Base-by-base conservation (phyloP, 1,140 invertebrate species). In the Atta texana region DNA sequence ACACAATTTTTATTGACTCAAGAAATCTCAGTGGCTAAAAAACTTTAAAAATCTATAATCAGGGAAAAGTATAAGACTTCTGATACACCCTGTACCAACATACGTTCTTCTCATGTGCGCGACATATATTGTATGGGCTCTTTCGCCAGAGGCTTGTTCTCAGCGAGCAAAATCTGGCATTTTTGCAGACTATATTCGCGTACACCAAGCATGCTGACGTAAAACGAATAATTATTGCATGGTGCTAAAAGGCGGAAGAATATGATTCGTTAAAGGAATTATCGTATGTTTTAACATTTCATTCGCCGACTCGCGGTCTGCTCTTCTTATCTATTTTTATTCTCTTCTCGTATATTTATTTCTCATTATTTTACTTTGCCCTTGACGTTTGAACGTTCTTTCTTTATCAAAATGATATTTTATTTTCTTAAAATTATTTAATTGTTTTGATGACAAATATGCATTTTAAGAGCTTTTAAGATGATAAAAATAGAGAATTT, bases 221-320 rank as follows among this genome's bases (percentile, higher is more conserved):
- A 75, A 84, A 84, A 75, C 55, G 80, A 61, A 84, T 84, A 84
- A 84, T 84, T 74, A 75, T 72, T 63, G 69, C 57, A 84, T 44
- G 21, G 28, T 8, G n/a, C 55, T 84, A 84, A 75, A 84, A 84
- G 63, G 69, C 39, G 57, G 55, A 84, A 84, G 57, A 75, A 75
- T 49, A 63, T 61, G 55, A 75, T 84, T 74, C 44, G 55, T 84
- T 84, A 84, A 84, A 74, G 55, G 80, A 75, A 84, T 82, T 75
- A 84, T 84, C 44, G 69, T 63, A 75, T 59, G 24, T 84, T 84
- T 84, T 74, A 84, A 84, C 31, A 84, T 57, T 84, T 75, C 18
- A n/a, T 61, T 14, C 80, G 53, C 2, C 34, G 34, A 34, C 24
- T 72, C 12, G 14, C 57, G 44, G 7, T n/a, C 57, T 61, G 34